Evolutionary conservation across 2,888 invertebrate species (phyloP), one percentile per base, ranked within the genome.

Genomic region (Lithodes maja): DNA sequence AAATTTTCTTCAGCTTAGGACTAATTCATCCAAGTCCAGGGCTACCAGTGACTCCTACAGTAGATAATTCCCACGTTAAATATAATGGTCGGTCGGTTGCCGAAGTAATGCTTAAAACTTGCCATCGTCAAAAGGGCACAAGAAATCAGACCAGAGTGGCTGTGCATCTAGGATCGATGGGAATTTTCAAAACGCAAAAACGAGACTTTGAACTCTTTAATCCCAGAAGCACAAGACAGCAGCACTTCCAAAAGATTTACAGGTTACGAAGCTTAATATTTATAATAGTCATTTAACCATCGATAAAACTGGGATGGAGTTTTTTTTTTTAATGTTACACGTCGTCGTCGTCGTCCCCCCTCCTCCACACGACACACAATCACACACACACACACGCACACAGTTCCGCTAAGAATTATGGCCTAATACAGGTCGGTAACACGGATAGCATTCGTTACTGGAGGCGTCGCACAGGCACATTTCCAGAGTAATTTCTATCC

Each of bases 351-450:
- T 61, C 33, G 33, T 33, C 33, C 33, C 33, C 33, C 33, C 33
- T 33, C 33, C 33, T 33, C 33, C 33, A 61, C 61, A 61, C 61
- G 61, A 33, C 33, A 33, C 33, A 33, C 33, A 33, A 33, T 33
- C 33, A 33, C 33, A 33, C 33, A 33, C 33, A 33, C 33, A 33
- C 33, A 33, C 33, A 33, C 33, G 33, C 33, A 33, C 33, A 33
- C 33, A 33, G 33, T 33, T 33, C 33, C 33, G 33, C 81, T 82
- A 85, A 84, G 80, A 84, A 85, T 85, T 85, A 52, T 69, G 81
- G 85, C 84, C 85, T 54, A 89, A 85, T 84, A 84, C 77, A 89
- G 80, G 68, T 85, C 87, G 81, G 86, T 86, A 89, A 85, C 84
- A 85, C 75, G 71, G 79, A 89, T 85, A 85, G 80, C 88, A 85